These are phyloP conservation scores for Mythimna ferrago DNA, from an alignment of 2,888 invertebrate genomes.

Conservation along the genomic window DNA sequence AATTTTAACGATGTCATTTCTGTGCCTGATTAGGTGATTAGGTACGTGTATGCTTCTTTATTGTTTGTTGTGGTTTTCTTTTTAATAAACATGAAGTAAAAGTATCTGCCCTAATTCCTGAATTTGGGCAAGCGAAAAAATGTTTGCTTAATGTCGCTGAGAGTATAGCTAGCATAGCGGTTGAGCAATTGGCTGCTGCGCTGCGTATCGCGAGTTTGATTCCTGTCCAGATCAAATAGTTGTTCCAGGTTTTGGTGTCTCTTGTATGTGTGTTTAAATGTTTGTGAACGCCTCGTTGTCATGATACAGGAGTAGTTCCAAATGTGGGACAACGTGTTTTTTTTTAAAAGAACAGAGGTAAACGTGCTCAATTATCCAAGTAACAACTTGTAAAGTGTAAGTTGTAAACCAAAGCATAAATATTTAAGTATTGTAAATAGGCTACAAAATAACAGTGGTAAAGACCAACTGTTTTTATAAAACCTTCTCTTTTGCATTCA, in stretches of 20 bases:
- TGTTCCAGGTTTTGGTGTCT: too few species aligned
- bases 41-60: not conserved
- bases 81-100: too few species aligned
- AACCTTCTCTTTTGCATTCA: conserved; percentile 39
- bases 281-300: too few species aligned
- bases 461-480: conserved; percentile 19
- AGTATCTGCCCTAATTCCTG: not conserved
- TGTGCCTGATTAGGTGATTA: conserved; percentile 21
- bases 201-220: too few species aligned
- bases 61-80: too few species aligned
- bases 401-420: conserved; percentile 34
- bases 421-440: conserved; percentile 41
- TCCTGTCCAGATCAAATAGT: too few species aligned
- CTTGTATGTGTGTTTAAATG: too few species aligned
- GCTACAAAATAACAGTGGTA: conserved; percentile 48
- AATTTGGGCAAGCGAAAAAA: not conserved
- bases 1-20: conserved; percentile 30
- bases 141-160: not conserved
- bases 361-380: conserved; percentile 26
- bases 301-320: too few species aligned
- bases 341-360: not conserved
- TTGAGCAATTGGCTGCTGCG: too few species aligned
- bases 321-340: too few species aligned
- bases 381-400: conserved; percentile 28
- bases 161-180: too few species aligned